Evolutionary conservation across 2,888 invertebrate genomes (phyloP), one percentile per base, ranked within the genome.

Genomic region (Standfussiana lucernea): DNA sequence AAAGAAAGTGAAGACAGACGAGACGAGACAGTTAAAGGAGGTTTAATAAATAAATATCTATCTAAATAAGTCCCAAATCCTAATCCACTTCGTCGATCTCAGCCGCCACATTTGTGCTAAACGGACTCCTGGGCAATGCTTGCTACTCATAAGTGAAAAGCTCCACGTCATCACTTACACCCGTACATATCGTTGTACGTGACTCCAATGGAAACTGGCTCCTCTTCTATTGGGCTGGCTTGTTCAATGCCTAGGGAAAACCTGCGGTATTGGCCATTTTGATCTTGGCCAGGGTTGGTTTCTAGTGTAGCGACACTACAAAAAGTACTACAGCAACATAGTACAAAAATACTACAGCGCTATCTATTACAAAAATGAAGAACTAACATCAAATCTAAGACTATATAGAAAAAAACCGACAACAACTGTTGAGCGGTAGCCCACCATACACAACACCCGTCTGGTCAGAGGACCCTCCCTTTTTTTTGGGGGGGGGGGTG

Each of bases 201-300:
- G 86, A 78, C 82, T 80, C 65, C 74, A 76, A 82, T 86, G 37
- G 70, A 18, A 86, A 86, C 59, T n/a, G 61, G 50, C 40, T 59
- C 6, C 35, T 65, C 35, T 71, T 42, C 73, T 71, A 75, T 79
- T 67, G 62, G 37, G 72, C 74, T 35, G 72, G 56, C 59, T 73
- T 56, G 37, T 47, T 72, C 62, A 77, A 53, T 80, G 28, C 56
- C 42, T 47, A n/a, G 7, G 28, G 47, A 37, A 24, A 15, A n/a
- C 32, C 18, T 18, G 50, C 5, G 37, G 56, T 66, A 28, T 53
- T 2, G 8, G 28, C 7, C 7, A 56, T 75, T 18, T 40, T 37
- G 15, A 24, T 28, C n/a, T 35, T 74, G 32, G 32, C n/a, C 32
- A 13, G 5, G 35, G n/a, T 42, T 67, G 42, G n/a, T 18, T 59